Conservation (phyloP, 2,888 invertebrate genomes). For the Cephus pulcher region DNA sequence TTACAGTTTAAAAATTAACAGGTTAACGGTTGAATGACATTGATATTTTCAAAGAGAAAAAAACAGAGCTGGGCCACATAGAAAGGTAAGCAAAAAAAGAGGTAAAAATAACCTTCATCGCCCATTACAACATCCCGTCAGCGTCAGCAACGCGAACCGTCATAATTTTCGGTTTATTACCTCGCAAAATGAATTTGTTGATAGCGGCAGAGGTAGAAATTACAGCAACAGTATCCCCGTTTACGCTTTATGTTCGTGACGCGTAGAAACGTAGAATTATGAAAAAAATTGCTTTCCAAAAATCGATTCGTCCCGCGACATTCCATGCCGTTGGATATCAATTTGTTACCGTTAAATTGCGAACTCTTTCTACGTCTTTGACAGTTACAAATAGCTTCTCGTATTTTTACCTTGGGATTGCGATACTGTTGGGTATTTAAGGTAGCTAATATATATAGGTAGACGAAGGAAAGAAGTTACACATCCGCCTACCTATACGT, state of each 20-base stretch:
- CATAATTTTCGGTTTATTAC: constrained; percentile 40
- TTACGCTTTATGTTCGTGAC: not conserved
- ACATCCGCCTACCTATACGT: not conserved
- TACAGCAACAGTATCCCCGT: not conserved
- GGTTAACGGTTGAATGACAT: not conserved
- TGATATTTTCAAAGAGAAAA: not conserved
- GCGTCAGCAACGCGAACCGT: constrained; percentile 21
- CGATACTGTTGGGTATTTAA: not conserved
- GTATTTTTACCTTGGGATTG: not conserved
- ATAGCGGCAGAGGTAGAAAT: not conserved
- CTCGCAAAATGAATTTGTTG: constrained; percentile 36
- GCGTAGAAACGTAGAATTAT: not conserved
- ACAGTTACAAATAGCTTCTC: not conserved
- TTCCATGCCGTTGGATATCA: not conserved
- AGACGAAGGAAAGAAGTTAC: not conserved
- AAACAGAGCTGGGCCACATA: not conserved
- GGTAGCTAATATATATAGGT: not conserved
- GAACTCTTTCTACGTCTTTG: not conserved
- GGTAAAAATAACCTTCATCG: not conserved
- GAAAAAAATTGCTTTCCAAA: not conserved
- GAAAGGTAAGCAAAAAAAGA: not conserved
- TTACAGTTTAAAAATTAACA: not conserved
- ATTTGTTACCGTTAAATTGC: not conserved
- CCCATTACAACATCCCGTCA: constrained; percentile 26
- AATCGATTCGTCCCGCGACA: not conserved